phyloP scores from a whole-genome alignment of 2,888 invertebrate species.

The Laspeyria flexula region DNA sequence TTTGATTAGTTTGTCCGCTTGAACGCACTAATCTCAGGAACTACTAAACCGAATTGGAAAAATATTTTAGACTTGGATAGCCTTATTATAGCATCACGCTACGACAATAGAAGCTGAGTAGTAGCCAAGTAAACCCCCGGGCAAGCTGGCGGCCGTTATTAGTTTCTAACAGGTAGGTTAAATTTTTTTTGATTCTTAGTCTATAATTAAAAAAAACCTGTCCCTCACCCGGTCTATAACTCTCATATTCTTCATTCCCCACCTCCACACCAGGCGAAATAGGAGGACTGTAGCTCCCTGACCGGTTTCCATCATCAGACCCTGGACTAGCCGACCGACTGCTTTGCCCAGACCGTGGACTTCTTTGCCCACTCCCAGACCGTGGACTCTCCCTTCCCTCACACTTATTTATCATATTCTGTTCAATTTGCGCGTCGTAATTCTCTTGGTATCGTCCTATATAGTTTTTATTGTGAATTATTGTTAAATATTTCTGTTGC shows the following conservation, averaged over 20 bases:
- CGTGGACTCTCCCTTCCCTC: conserved; percentile 60
- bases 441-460: conserved; percentile 76
- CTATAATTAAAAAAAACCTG: neutral
- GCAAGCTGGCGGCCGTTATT: too few relatives aligned
- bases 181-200: too few relatives aligned
- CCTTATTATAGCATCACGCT: too few relatives aligned
- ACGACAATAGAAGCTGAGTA: too few relatives aligned
- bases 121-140: too few relatives aligned
- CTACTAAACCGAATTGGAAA: too few relatives aligned
- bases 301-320: conserved; percentile 86
- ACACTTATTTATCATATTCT: conserved; percentile 74
- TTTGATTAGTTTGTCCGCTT: too few relatives aligned
- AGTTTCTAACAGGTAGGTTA: too few relatives aligned
- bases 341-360: conserved; percentile 59
- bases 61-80: too few relatives aligned
- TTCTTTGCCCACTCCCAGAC: conserved; percentile 39
- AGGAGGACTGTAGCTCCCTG: conserved; percentile 92
- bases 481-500: conserved; percentile 71
- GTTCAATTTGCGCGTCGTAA: conserved; percentile 78
- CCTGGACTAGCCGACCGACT: conserved; percentile 71
- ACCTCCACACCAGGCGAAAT: conserved; percentile 95
- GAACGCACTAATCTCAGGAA: too few relatives aligned
- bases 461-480: conserved; percentile 76
- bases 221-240: conserved; percentile 76
- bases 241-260: conserved; percentile 77